phyloP scores from a whole-genome alignment of 2,113 vertebrate genomes.

The Orthonyx spaldingii region DNA sequence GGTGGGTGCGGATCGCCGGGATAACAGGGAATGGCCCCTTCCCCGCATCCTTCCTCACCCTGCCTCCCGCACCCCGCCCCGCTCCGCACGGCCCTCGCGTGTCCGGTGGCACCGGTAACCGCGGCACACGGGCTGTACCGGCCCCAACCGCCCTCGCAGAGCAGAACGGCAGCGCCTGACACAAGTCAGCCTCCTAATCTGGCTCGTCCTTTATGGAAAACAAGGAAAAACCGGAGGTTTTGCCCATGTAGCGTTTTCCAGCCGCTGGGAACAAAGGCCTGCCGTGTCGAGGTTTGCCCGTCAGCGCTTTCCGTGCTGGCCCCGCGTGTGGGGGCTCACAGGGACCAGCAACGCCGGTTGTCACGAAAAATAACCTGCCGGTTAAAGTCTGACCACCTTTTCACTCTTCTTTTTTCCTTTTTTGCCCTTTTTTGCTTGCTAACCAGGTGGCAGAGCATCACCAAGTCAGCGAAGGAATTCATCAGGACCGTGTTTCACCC shows the following conservation, averaged over 20 bases:
- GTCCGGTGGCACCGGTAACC: background rate
- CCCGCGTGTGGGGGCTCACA: background rate
- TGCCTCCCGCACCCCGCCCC: background rate
- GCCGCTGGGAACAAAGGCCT: background rate
- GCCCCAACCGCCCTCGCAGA: background rate
- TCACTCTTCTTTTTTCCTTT: fast-evolving
- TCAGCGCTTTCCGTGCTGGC: no score
- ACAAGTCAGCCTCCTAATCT: fast-evolving
- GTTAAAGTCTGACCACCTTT: fast-evolving
- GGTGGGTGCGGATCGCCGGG: background rate
- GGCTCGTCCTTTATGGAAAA: background rate
- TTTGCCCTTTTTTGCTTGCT: no score
- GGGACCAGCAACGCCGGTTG: background rate
- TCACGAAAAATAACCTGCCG: fast-evolving
- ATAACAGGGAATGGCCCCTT: background rate
- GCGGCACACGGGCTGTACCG: background rate
- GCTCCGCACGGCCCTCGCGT: background rate
- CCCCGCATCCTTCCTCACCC: background rate
- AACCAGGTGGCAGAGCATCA: background rate
- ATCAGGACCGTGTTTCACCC: background rate
- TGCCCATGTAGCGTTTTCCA: background rate
- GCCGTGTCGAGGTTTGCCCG: background rate
- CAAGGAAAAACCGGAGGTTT: fast-evolving
- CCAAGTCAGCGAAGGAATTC: fast-evolving
- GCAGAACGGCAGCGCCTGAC: background rate